Conservation (phyloP, 2,888 invertebrate species). For the Apamea monoglypha region DNA sequence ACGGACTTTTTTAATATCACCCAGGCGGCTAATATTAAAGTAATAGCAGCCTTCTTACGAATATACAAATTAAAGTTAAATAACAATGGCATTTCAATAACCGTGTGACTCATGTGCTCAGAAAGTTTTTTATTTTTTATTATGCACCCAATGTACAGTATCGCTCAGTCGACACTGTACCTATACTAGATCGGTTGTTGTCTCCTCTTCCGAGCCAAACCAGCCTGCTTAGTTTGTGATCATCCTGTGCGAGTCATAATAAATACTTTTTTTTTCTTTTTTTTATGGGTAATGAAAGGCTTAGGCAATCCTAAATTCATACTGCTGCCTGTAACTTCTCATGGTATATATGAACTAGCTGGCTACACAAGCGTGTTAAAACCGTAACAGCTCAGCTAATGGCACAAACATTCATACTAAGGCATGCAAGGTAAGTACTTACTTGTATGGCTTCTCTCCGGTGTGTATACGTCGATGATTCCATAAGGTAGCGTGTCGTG, state of each 20-base stretch:
- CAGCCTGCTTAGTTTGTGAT: neutral
- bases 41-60: neutral
- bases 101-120: neutral
- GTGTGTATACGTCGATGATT: slow-evolving; percentile 97
- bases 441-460: slow-evolving; percentile 96
- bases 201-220: no score
- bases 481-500: slow-evolving; percentile 96
- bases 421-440: slow-evolving; percentile 69
- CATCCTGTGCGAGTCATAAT: neutral
- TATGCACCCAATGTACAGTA: neutral
- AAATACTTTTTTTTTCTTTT: neutral
- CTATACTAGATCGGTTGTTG: neutral
- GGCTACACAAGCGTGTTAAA: neutral
- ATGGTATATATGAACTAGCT: neutral
- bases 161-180: no score
- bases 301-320: neutral
- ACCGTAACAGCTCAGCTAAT: slow-evolving; percentile 25
- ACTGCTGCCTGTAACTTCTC: neutral
- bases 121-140: neutral
- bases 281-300: neutral
- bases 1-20: neutral
- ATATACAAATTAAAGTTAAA: neutral
- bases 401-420: slow-evolving; percentile 18
- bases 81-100: neutral
- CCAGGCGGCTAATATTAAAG: neutral